Evolutionary conservation across 2,113 vertebrate genomes (phyloP).

Genomic region (Lasiurus borealis): DNA sequence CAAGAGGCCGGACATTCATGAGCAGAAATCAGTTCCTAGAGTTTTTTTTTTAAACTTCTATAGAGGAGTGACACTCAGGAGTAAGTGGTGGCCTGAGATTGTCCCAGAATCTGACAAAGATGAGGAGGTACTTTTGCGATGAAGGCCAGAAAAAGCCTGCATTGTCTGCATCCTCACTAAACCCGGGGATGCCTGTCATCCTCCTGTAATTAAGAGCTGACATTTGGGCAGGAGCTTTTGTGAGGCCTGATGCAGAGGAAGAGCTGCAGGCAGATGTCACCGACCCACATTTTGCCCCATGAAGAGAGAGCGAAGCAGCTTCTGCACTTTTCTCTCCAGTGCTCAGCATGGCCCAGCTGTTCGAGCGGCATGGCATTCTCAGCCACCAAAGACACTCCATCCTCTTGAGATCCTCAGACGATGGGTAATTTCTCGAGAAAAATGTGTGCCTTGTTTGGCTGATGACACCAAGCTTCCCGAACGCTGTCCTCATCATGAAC

Average conservation of each 20-base stretch:
- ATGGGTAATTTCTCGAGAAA: not conserved
- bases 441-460: not conserved
- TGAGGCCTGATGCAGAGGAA: constrained; percentile 23
- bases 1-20: not conserved
- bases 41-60: not conserved
- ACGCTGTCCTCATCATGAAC: not conserved
- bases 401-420: not conserved
- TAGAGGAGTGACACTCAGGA: not conserved
- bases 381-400: not conserved
- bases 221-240: not conserved
- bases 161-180: not conserved
- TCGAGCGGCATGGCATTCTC: not conserved
- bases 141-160: not conserved
- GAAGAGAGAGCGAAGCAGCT: not conserved
- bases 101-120: constrained; percentile 31
- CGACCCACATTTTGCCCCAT: not conserved
- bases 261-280: not conserved
- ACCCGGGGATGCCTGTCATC: not conserved
- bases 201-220: not conserved
- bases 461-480: not conserved
- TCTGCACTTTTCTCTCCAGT: not conserved
- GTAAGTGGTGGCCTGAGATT: not conserved
- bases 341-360: not conserved
- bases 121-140: not conserved
- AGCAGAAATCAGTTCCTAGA: not conserved